Conservation (phyloP, 2,113 vertebrate species). For the Oncorhynchus mykiss region DNA sequence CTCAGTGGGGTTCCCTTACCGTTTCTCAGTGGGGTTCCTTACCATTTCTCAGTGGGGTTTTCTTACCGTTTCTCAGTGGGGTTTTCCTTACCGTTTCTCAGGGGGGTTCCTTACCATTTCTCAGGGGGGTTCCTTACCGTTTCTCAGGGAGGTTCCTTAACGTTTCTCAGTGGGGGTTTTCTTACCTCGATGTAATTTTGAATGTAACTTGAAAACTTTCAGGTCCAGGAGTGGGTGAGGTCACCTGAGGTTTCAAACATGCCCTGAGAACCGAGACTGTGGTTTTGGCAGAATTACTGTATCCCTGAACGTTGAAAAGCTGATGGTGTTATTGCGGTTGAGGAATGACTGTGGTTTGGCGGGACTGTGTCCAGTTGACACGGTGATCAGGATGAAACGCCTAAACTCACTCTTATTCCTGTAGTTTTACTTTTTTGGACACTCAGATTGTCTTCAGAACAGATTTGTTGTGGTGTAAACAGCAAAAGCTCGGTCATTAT, state of each 20-base stretch:
- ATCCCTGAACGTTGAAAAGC: background rate
- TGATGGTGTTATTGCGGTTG: background rate
- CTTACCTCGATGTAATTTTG: background rate
- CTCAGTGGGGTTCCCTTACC: too few species aligned
- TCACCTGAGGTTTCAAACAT: background rate
- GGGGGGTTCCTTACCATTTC: too few species aligned
- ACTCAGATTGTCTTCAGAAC: slow-evolving; percentile 71
- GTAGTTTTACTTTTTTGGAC: too few species aligned
- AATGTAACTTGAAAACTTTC: background rate
- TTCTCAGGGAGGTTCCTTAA: too few species aligned
- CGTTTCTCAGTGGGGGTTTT: background rate
- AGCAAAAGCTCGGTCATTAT: background rate
- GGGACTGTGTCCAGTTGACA: background rate
- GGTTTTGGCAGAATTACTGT: background rate
- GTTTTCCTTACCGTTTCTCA: too few species aligned
- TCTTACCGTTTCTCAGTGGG: too few species aligned
- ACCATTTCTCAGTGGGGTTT: too few species aligned
- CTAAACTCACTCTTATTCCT: background rate
- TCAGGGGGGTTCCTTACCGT: too few species aligned
- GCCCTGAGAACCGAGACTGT: background rate
- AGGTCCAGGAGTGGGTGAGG: too few species aligned
- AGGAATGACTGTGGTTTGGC: background rate
- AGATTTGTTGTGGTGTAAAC: slow-evolving; percentile 86
- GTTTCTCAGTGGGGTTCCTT: too few species aligned
- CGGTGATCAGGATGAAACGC: background rate